These are phyloP conservation scores for Enteromius argenteus DNA, from an alignment of 2,797 vertebrate species.

Conservation along the genomic window DNA sequence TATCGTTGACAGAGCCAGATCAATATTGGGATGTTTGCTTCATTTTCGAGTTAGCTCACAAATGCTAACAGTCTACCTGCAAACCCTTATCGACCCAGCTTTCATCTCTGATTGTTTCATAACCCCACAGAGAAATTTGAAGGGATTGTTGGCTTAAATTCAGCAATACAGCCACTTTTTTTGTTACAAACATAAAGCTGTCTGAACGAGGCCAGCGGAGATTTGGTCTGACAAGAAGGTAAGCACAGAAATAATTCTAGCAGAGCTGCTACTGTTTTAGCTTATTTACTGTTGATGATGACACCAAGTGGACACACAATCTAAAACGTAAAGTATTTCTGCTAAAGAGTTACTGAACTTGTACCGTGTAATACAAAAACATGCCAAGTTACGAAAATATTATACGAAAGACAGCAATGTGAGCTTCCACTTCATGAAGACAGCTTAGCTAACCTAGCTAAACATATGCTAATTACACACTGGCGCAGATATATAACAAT, in stretches of 20 bases:
- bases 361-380: background rate
- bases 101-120: constrained; percentile 15
- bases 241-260: constrained; percentile 22
- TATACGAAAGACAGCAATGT: background rate
- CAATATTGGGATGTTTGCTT: constrained; percentile 23
- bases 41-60: constrained; percentile 37
- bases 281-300: constrained; percentile 25
- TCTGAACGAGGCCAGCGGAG: background rate
- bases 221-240: constrained; percentile 24
- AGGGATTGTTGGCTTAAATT: background rate
- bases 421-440: background rate
- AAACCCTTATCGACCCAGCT: constrained; percentile 29
- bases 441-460: constrained; percentile 32
- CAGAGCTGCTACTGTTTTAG: constrained; percentile 35
- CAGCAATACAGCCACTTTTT: background rate
- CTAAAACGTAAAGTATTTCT: background rate
- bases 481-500: constrained; percentile 29
- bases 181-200: constrained; percentile 19
- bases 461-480: constrained; percentile 32
- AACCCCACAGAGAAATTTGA: background rate
- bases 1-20: background rate
- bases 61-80: constrained; percentile 43
- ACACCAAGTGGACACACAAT: background rate
- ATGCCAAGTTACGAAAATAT: background rate
- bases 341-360: background rate